Percentiles rank a stretch among this genome's conserved stretches.
These are phyloP conservation scores for Trachelus stipa DNA, from an alignment of 2,888 invertebrate species.

Conservation along the genomic window DNA sequence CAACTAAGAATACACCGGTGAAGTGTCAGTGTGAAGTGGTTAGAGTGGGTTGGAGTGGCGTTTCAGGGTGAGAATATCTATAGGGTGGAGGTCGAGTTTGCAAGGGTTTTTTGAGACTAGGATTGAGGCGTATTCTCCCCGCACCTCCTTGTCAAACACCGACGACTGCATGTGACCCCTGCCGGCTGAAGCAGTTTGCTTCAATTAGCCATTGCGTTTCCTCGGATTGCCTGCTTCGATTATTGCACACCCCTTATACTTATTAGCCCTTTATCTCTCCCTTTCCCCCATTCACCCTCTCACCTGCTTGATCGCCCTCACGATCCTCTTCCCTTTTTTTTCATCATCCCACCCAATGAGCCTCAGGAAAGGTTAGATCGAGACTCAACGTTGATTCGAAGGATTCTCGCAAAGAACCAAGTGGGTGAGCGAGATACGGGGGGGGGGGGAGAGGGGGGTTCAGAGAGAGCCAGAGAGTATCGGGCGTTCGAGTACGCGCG, in stretches of 20 bases:
- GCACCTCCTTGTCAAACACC: neutral
- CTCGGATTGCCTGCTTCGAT: neutral
- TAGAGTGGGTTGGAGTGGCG: slow-evolving; percentile 43
- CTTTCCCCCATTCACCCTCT: neutral
- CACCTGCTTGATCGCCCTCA: neutral
- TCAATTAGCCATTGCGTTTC: neutral
- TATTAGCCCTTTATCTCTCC: neutral
- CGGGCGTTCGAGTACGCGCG: neutral
- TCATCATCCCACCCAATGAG: neutral
- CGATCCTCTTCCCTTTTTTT: neutral
- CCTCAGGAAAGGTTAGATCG: neutral
- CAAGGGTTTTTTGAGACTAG: neutral
- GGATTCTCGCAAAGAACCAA: slow-evolving; percentile 4
- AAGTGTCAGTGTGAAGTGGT: neutral
- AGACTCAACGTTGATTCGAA: neutral
- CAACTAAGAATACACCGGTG: slow-evolving; percentile 57
- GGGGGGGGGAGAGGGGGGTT: slow-evolving; percentile 4
- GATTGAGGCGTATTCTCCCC: neutral
- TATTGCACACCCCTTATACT: neutral
- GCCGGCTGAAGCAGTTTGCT: neutral
- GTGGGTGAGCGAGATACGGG: neutral
- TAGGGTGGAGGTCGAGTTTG: neutral
- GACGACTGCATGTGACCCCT: neutral
- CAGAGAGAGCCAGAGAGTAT: slow-evolving; percentile 14
- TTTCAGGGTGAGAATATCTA: slow-evolving; percentile 8